phyloP scores from a whole-genome alignment of 2,113 vertebrate genomes.

The Phyllostomus discolor region DNA sequence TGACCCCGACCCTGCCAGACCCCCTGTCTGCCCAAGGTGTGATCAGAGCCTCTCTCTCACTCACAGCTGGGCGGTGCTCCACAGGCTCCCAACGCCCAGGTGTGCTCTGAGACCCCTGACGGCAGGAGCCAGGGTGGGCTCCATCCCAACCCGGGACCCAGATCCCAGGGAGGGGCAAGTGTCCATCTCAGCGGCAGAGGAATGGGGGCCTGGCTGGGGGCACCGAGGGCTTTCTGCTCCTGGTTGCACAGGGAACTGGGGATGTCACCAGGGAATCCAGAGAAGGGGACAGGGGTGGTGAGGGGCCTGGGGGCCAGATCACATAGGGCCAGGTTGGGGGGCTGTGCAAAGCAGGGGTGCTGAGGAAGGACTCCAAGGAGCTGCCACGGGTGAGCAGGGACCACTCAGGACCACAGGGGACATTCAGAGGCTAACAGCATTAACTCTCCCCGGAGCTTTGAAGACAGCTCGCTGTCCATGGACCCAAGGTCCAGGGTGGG shows the following conservation, averaged over 20 bases:
- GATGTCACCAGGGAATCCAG: neutral
- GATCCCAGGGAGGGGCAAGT: neutral
- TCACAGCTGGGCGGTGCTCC: neutral
- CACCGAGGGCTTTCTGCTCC: neutral
- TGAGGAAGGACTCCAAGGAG: neutral
- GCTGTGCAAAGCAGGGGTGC: neutral
- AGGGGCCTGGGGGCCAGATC: neutral
- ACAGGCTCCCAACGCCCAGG: fast-evolving
- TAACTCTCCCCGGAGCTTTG: neutral
- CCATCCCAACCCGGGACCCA: neutral
- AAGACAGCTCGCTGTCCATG: fast-evolving
- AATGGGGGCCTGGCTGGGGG: too few relatives aligned
- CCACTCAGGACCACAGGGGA: neutral
- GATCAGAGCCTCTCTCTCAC: neutral
- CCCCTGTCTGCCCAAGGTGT: neutral
- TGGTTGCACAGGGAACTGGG: neutral
- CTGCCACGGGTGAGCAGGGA: neutral
- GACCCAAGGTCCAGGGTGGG: neutral
- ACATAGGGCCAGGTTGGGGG: neutral
- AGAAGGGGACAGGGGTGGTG: neutral
- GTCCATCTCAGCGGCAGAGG: neutral
- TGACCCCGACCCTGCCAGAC: too few relatives aligned
- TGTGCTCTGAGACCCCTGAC: neutral
- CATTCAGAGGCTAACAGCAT: neutral
- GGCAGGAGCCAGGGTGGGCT: neutral